These are phyloP conservation scores for Cylindroiulus punctatus DNA, from an alignment of 2,888 invertebrate species.

Conservation along the genomic window DNA sequence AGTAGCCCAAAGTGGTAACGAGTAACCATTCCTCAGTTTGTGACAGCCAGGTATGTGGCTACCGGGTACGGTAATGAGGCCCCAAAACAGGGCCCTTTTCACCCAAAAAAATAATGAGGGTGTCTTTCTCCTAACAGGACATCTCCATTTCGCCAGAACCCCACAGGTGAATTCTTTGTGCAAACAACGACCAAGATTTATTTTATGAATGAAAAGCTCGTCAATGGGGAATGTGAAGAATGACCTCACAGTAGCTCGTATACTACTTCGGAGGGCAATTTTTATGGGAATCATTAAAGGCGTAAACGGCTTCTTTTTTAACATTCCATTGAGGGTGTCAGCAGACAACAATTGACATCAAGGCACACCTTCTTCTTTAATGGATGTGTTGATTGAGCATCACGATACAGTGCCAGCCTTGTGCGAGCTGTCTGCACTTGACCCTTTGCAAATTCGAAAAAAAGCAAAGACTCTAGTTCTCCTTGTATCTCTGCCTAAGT, in stretches of 20 bases:
- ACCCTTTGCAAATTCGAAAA: not conserved
- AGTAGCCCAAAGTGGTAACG: conserved; percentile 39
- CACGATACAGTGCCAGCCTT: conserved; percentile 1
- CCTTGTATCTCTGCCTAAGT: too few relatives aligned
- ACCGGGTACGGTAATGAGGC: conserved; percentile 49
- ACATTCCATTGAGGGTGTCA: conserved; percentile 49
- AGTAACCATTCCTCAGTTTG: conserved; percentile 40
- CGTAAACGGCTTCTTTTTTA: conserved; percentile 50
- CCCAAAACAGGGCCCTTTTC: conserved; percentile 46
- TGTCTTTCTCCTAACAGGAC: conserved; percentile 33
- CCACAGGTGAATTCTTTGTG: conserved; percentile 16
- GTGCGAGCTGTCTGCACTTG: conserved; percentile 3
- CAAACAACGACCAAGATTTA: conserved; percentile 11
- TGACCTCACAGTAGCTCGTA: conserved; percentile 49
- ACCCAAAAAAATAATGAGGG: not conserved
- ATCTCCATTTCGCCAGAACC: conserved; percentile 48
- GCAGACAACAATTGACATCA: conserved; percentile 47
- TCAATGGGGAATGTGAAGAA: conserved; percentile 52
- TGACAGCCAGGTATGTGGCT: conserved; percentile 45
- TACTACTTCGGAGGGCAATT: conserved; percentile 31
- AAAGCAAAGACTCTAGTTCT: not conserved
- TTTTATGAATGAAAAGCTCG: conserved; percentile 51
- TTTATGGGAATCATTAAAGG: conserved; percentile 53
- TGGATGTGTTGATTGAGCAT: conserved; percentile 43
- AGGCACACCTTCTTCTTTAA: conserved; percentile 40